These are phyloP conservation scores for Abrostola triplasia DNA, from an alignment of 2,888 invertebrate genomes.

Conservation along the genomic window DNA sequence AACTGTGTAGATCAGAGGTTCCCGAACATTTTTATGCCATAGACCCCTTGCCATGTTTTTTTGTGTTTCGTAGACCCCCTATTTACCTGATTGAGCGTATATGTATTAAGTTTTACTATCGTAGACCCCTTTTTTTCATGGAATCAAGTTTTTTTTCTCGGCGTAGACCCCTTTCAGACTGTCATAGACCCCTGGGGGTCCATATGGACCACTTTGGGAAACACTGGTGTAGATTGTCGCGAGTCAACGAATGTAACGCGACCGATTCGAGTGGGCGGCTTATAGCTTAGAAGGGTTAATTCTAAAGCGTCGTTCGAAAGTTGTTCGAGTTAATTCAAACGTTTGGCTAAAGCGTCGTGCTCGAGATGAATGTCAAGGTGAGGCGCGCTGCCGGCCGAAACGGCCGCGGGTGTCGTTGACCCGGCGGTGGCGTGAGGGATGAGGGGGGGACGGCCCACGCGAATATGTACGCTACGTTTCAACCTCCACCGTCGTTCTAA, in stretches of 20 bases:
- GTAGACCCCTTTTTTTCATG: no score
- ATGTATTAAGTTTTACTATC: no score
- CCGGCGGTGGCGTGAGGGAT: slow-evolving; percentile 67
- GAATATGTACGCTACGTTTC: slow-evolving; percentile 82
- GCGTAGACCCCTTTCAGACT: no score
- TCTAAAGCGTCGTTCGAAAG: slow-evolving; percentile 66
- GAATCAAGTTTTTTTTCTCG: no score
- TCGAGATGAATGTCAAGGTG: slow-evolving; percentile 88
- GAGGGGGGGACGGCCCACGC: slow-evolving; percentile 82
- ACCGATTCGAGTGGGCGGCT: slow-evolving; percentile 61
- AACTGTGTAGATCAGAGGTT: no score
- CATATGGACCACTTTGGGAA: no score
- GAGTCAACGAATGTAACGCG: slow-evolving; percentile 57
- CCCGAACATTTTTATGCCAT: no score
- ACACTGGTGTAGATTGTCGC: slow-evolving; percentile 56
- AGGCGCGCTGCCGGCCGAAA: slow-evolving; percentile 87
- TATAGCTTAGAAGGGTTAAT: slow-evolving; percentile 57
- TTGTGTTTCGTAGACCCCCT: no score
- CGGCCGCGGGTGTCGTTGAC: slow-evolving; percentile 85
- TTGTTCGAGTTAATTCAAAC: slow-evolving; percentile 81
- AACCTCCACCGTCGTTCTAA: slow-evolving; percentile 79
- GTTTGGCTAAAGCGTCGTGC: slow-evolving; percentile 83
- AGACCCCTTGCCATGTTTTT: no score
- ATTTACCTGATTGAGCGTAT: no score
- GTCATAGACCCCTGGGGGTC: no score